A percentile compares a stretch with the other conserved stretches of the same genome.
Evolutionary conservation across 37 sponge, comb jelly and placozoan genomes (phyloP).

Genomic region (Amphimedon queenslandica): DNA sequence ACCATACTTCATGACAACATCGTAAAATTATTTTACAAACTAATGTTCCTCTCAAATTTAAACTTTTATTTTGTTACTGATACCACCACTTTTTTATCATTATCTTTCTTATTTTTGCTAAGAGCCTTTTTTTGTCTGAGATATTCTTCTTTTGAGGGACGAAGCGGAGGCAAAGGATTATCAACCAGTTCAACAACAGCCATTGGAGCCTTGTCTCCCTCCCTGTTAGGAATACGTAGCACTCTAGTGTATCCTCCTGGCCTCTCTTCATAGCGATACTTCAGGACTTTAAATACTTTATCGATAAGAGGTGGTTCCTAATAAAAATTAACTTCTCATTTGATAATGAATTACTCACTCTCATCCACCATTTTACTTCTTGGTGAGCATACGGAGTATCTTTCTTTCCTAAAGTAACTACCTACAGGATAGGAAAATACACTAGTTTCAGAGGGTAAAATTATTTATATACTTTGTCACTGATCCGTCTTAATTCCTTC

Average conservation of each 20-base stretch:
- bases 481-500: slow-evolving; percentile 65
- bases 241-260: slow-evolving; percentile 82
- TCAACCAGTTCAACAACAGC: slow-evolving; percentile 77
- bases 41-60: neutral
- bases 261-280: slow-evolving; percentile 42
- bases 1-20: too few relatives aligned
- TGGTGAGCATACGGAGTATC: slow-evolving; percentile 6
- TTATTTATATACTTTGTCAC: slow-evolving; percentile 54
- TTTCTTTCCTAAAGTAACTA: slow-evolving; percentile 46
- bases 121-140: too few relatives aligned
- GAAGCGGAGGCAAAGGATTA: slow-evolving; percentile 45
- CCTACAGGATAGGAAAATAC: slow-evolving; percentile 20
- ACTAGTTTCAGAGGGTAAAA: neutral
- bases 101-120: too few relatives aligned
- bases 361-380: slow-evolving; percentile 39
- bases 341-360: neutral
- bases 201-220: slow-evolving; percentile 85
- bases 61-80: neutral
- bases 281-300: slow-evolving; percentile 58
- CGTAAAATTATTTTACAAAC: too few relatives aligned
- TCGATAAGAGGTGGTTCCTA: slow-evolving; percentile 52
- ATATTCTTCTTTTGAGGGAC: too few relatives aligned
- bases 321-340: neutral
- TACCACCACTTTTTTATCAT: too few relatives aligned
- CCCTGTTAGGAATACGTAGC: slow-evolving; percentile 62